These are phyloP conservation scores for Chaetorhynchus papuensis DNA, from an alignment of 2,113 vertebrate species.

Conservation along the genomic window DNA sequence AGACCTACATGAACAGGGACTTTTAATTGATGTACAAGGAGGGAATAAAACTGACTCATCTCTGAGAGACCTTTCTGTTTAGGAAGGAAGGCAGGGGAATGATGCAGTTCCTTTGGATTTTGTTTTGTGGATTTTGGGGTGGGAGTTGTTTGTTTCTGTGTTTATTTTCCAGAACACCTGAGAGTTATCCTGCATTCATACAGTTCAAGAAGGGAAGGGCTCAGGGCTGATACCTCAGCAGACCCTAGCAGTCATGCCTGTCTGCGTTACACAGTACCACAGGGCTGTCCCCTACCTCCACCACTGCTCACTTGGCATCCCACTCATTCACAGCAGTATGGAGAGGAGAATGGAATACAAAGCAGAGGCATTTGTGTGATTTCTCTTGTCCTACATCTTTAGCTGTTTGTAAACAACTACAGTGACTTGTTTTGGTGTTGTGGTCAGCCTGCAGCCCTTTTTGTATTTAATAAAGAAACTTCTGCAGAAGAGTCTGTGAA, in stretches of 20 bases:
- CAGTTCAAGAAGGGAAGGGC: conserved; percentile 29
- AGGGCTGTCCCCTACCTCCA: conserved; percentile 22
- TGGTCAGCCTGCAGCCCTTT: conserved; percentile 26
- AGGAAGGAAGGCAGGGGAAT: conserved; percentile 38
- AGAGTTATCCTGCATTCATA: conserved; percentile 9
- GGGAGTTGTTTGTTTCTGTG: conserved; percentile 32
- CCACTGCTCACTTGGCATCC: background rate
- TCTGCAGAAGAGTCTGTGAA: conserved; percentile 51
- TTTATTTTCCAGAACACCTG: conserved; percentile 48
- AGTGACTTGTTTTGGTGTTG: conserved; percentile 5
- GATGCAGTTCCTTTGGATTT: background rate
- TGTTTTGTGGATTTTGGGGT: conserved; percentile 31
- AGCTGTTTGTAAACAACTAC: conserved; percentile 26
- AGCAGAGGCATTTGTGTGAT: conserved; percentile 19
- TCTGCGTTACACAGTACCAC: background rate
- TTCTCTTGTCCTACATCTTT: background rate
- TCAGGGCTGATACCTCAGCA: background rate
- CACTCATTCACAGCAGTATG: background rate
- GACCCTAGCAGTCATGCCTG: background rate
- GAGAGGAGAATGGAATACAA: conserved; percentile 31
- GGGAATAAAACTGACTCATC: conserved; percentile 5
- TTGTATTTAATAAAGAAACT: conserved; percentile 61
- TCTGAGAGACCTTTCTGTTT: background rate
- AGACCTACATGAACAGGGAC: conserved; percentile 56
- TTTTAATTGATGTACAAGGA: conserved; percentile 15